Conservation (phyloP, 2,113 vertebrate genomes). For the Saimiri boliviensis region DNA sequence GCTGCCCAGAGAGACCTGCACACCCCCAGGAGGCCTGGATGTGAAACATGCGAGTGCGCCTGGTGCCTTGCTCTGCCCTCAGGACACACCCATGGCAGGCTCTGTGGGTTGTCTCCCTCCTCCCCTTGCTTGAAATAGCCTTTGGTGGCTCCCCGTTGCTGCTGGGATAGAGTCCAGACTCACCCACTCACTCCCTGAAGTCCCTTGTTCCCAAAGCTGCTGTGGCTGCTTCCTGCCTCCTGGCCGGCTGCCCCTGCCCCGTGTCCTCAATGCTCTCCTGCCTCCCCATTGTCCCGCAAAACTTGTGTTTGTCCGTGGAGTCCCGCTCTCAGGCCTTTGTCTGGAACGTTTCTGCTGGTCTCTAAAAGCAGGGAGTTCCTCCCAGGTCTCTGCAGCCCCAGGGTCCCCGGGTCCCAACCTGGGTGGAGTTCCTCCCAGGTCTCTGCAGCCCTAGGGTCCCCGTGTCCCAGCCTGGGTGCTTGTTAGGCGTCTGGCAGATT, state of each 20-base stretch:
- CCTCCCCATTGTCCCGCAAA: neutral
- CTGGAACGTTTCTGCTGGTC: neutral
- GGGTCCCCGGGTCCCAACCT: neutral
- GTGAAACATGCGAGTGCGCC: rapidly evolving
- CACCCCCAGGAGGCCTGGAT: rapidly evolving
- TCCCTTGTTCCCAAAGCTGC: neutral
- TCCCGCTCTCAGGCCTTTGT: neutral
- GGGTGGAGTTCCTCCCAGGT: rapidly evolving
- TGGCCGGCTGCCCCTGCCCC: neutral
- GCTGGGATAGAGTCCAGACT: neutral
- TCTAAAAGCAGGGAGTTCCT: neutral
- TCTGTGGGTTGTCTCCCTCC: rapidly evolving
- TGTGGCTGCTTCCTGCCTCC: neutral
- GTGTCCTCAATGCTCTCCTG: neutral
- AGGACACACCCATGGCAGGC: rapidly evolving
- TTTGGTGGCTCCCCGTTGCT: neutral
- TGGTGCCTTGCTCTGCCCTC: neutral
- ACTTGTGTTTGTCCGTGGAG: neutral
- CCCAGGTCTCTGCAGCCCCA: neutral
- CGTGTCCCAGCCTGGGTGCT: neutral
- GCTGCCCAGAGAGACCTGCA: neutral
- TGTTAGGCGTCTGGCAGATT: neutral
- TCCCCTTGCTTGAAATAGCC: too few relatives aligned
- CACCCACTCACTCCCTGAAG: neutral
- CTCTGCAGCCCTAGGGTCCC: neutral